phyloP scores from a whole-genome alignment of 2,888 invertebrate species.

The Zele albiditarsus region DNA sequence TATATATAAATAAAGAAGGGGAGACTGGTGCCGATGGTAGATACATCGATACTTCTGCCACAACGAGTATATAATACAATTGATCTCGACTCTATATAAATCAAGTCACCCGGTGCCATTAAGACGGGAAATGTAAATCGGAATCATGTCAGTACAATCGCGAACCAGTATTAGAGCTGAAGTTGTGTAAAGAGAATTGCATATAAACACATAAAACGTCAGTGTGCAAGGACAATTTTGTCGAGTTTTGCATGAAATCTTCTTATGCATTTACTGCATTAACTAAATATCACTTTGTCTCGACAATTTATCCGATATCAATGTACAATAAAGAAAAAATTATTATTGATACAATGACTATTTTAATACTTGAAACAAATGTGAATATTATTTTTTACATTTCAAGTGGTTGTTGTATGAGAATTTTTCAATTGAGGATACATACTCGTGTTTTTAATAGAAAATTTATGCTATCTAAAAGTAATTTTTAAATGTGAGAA shows the following conservation, averaged over 20 bases:
- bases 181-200: background rate
- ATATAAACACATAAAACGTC: background rate
- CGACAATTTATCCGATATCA: too few relatives aligned
- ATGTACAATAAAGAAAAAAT: too few relatives aligned
- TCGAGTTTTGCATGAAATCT: background rate
- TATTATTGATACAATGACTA: too few relatives aligned
- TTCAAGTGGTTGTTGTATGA: too few relatives aligned
- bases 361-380: too few relatives aligned
- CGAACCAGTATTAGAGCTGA: background rate
- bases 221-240: constrained; percentile 5
- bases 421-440: too few relatives aligned
- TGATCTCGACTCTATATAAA: constrained; percentile 45
- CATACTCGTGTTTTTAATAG: too few relatives aligned
- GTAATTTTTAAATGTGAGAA: too few relatives aligned
- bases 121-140: constrained; percentile 53
- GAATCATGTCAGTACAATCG: constrained; percentile 43
- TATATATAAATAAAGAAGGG: constrained; percentile 4
- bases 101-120: constrained; percentile 51
- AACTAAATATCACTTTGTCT: constrained; percentile 7
- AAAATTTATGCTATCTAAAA: too few relatives aligned
- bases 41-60: constrained; percentile 31
- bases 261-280: background rate
- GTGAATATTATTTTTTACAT: too few relatives aligned
- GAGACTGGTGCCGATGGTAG: constrained; percentile 15
- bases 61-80: constrained; percentile 26